Evolutionary conservation across 2,113 vertebrate species (phyloP).

Genomic region (Ia io): DNA sequence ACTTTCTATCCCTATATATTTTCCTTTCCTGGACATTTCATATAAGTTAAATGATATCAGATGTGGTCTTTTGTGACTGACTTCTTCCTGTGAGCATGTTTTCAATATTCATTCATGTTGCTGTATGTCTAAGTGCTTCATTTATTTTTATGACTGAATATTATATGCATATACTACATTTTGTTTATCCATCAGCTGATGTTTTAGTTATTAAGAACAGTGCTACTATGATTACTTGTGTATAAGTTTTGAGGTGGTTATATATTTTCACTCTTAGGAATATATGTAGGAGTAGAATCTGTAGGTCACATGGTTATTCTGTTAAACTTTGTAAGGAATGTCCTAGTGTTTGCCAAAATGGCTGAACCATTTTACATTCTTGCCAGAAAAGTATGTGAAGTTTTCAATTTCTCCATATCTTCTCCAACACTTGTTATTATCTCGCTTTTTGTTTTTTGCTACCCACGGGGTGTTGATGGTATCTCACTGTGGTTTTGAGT

Average conservation of each 20-base stretch:
- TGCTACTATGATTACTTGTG: background rate
- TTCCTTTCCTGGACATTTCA: background rate
- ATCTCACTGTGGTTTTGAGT: background rate
- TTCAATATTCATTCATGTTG: background rate
- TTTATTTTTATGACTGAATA: background rate
- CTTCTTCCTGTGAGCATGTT: background rate
- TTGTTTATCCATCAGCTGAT: background rate
- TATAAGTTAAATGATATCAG: background rate
- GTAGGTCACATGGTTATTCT: background rate
- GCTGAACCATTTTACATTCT: background rate
- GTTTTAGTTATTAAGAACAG: background rate
- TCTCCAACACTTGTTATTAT: background rate
- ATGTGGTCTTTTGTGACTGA: background rate
- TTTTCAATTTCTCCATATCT: background rate
- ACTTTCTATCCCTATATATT: background rate
- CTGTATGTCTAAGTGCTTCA: background rate
- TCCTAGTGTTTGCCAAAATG: background rate
- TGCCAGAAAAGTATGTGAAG: background rate
- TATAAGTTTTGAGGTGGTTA: background rate
- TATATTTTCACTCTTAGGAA: background rate
- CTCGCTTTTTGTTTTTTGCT: background rate
- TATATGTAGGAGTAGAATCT: background rate
- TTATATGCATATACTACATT: background rate
- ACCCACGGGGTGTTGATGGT: background rate
- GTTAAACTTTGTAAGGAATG: background rate